Conservation (phyloP, 64 coral and sea anemone genomes). For the Stichodactyla mertensii region DNA sequence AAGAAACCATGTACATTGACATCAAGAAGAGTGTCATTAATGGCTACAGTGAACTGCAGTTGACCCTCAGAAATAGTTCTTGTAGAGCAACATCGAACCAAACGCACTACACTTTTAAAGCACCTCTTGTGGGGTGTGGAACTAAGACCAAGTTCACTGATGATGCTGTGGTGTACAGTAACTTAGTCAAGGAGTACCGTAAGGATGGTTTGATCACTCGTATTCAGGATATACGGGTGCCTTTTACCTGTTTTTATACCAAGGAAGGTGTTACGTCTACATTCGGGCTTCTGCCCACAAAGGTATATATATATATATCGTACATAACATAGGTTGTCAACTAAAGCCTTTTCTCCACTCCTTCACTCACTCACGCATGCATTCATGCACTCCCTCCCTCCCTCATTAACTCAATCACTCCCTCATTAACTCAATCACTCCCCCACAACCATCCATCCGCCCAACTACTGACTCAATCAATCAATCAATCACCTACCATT, state of each 20-base stretch:
- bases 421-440: too few relatives aligned
- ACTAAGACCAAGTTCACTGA: slow-evolving; percentile 51
- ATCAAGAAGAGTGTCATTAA: slow-evolving; percentile 34
- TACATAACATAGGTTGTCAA: too few relatives aligned
- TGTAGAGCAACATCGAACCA: slow-evolving; percentile 61
- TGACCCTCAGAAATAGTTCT: slow-evolving; percentile 42
- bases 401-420: too few relatives aligned
- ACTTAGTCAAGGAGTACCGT: slow-evolving; percentile 48
- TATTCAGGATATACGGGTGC: slow-evolving; percentile 60
- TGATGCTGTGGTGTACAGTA: slow-evolving; percentile 77
- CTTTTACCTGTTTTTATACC: slow-evolving; percentile 84
- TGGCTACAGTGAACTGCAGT: slow-evolving; percentile 27
- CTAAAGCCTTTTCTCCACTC: too few relatives aligned
- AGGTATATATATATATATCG: slow-evolving; percentile 16
- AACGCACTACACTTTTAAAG: slow-evolving; percentile 62
- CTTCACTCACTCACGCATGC: too few relatives aligned
- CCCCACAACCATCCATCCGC: too few relatives aligned
- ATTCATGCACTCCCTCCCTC: too few relatives aligned
- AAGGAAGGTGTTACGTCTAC: slow-evolving; percentile 85
- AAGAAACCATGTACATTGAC: slow-evolving; percentile 64
- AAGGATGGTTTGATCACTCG: slow-evolving; percentile 45
- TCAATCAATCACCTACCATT: too few relatives aligned
- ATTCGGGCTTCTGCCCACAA: slow-evolving; percentile 64
- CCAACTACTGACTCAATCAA: too few relatives aligned
- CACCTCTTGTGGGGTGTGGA: slow-evolving; percentile 77